Evolutionary conservation across 1,140 invertebrate genomes (phyloP).

Genomic region (Oryzaephilus surinamensis): DNA sequence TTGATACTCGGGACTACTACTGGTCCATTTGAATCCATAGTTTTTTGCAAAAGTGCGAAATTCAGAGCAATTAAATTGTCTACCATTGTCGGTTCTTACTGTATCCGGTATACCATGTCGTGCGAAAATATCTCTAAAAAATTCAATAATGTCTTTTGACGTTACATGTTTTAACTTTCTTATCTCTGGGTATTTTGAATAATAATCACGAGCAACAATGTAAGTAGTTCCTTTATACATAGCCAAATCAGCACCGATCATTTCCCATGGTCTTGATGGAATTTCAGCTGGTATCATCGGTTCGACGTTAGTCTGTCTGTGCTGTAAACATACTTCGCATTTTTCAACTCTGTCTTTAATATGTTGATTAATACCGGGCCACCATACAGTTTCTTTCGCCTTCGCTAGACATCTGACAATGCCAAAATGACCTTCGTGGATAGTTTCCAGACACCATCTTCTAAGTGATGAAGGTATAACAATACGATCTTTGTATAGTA

Average conservation of each 20-base stretch:
- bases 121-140: constrained; percentile 7
- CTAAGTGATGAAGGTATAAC: too few relatives aligned
- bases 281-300: constrained; percentile 4
- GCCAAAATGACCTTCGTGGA: constrained; percentile 3
- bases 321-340: constrained; percentile 4
- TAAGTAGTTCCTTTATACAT: background rate
- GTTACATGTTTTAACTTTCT: constrained; percentile 1
- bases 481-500: too few relatives aligned
- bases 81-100: constrained; percentile 6
- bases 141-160: background rate
- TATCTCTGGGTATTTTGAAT: constrained; percentile 8
- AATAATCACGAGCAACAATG: constrained; percentile 8
- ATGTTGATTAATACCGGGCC: constrained; percentile 1
- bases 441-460: too few relatives aligned
- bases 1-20: constrained; percentile 5
- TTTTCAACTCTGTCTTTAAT: background rate
- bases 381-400: constrained; percentile 4
- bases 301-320: background rate
- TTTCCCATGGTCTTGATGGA: constrained; percentile 2
- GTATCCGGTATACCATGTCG: constrained; percentile 5
- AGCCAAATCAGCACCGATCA: constrained; percentile 3
- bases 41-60: constrained; percentile 7
- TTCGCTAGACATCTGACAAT: background rate
- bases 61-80: constrained; percentile 5
- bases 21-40: constrained; percentile 5